Evolutionary conservation across 2,888 invertebrate species (phyloP), one percentile per base, ranked within the genome.

Genomic region (Drosophila anomalipes): DNA sequence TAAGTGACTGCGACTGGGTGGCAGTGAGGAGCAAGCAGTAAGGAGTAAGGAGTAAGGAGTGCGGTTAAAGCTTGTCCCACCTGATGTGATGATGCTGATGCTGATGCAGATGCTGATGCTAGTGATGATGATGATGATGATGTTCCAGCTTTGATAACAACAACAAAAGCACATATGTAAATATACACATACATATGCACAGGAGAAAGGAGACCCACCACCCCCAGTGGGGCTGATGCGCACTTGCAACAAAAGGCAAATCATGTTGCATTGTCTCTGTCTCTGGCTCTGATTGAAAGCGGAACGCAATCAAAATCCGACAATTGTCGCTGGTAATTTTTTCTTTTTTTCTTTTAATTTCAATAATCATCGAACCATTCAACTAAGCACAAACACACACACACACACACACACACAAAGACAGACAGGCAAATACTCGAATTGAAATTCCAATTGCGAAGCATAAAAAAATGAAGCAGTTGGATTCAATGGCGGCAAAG

Each of bases 1-100:
- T 81, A 82, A 82, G 78, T 86, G 82, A 83, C 88, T 83, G 66
- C 37, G 66, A 49, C 62, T 9, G 35, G 12, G 10, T 28, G 30
- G 53, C 28, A n/a, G 14, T 16, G 2, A 9, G 49, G 22, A 37
- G 37, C 33, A 14, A 1, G 33, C 33, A 35, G 19, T 10, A 53
- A 14, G 22, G 10, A 41, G 41, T 10, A n/a, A 41, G 41, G 14
- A 47, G 22, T 7, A 26, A 26, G 47, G 26, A 26, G 26, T 47
- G 47, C 26, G 26, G 47, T 47, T 47, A 26, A 9, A 16, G 47
- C 9, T 26, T 16, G 16, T 47, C 47, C 47, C 47, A 47, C 47
- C 47, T 47, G 47, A 26, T 26, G 47, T 26, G 26, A 22, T 47
- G 44, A 22, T 6, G 47, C 4, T 47, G 41, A 44, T 44, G 3